Evolutionary conservation across 2,113 vertebrate species (phyloP), one percentile per base, ranked within the genome.

Genomic region (Fulica atra): DNA sequence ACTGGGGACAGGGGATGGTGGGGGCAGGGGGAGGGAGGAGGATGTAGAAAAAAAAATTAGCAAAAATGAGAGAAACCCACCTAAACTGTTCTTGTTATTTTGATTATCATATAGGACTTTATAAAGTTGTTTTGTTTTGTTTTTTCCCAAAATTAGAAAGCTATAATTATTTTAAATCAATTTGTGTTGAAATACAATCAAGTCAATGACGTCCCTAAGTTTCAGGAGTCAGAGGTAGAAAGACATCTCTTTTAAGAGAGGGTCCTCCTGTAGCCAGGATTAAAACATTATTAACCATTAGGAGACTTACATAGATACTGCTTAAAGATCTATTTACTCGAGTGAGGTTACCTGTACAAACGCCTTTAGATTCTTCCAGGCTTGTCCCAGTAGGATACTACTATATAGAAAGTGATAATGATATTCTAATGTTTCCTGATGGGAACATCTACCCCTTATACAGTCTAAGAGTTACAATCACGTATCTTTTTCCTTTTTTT

Each of bases 401-500:
- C 21, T 60, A 9, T 29, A 59, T 8, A 60, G 23, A 60, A 86
- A 51, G 6, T n/a, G 18, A 31, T 57, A 81, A 60, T 13, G 1
- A 57, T 89, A 84, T 68, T 29, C 21, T 31, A 40, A 21, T 13
- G 1, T 26, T 89, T 73, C 24, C 12, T 48, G 4, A 16, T 29
- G 13, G 5, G 8, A 73, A 81, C 31, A 4, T 53, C 28, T 71
- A 59, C 3, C 1, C 21, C 13, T 69, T 44, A 50, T 3, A 36
- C 10, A 66, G 20, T 31, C 5, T 54, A 40, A 77, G 11, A 71
- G 4, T 6, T 35, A 36, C 9, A 51, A 17, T 18, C 15, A 51
- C 0, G 1, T 6, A 31, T 2, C 0, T 28, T 33, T 36, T 35
- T 33, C 5, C 6, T 11, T 9, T 8, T 28, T 16, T 13, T 14